Base-by-base conservation (phyloP, 2,888 invertebrate genomes). In the Fabriciana adippe region DNA sequence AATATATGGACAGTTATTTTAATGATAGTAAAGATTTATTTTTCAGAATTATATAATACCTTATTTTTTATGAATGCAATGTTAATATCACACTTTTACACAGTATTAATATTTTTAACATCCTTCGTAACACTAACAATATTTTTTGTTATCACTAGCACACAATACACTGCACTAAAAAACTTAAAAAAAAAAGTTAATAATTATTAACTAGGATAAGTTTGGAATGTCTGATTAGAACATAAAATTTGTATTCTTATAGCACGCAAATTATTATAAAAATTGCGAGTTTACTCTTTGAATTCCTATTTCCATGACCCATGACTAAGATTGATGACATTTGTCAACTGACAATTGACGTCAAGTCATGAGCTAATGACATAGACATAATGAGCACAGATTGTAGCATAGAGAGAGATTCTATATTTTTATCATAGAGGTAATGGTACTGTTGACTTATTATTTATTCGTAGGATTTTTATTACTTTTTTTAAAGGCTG, bases 281-380 rank as follows among this genome's bases (percentile, higher is more conserved):
- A 64, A 56, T 26, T 64, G 48, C 35, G 16, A 31, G 31, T 64
- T 21, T 55, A 13, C 50, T 50, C 55, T 8, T 21, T 35, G 15
- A 64, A 55, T 50, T 41, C 31, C 35, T 56, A 50, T 50, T 56
- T 55, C 48, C 48, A 54, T 54, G 54, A 47, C n/a, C 48, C 48
- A 54, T 54, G 54, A 47, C n/a, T 64, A 57, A 51, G 50, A 57
- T 21, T 57, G 50, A 31, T 53, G 18, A 50, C 13, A 51, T 16
- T 35, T 64, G 50, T 26, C 50, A 64, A 64, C 15, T 64, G 56
- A 64, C 56, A 64, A 51, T 31, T 64, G 64, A 64, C 50, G 50
- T 21, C 16, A 48, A 41, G 31, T 48, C 48, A 21, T 50, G 47
- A 26, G 31, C 15, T 45, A 45, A 57, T 57, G 45, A 57, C 56